Base-by-base conservation (phyloP, 1,140 invertebrate genomes). In the Hylaeus anthracinus region DNA sequence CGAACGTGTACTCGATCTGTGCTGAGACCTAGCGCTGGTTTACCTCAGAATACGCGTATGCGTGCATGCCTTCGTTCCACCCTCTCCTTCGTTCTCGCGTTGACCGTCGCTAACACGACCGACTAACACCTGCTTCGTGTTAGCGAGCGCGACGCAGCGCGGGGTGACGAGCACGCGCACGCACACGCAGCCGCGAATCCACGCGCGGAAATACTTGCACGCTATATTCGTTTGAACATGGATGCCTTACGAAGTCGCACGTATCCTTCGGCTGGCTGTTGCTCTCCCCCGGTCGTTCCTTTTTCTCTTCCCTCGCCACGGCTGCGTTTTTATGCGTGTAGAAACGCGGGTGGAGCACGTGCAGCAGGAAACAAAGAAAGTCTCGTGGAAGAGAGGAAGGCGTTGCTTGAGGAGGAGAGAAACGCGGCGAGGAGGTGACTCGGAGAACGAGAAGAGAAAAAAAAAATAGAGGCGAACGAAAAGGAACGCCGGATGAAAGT, bases 321-420 rank as follows among this genome's bases (percentile, higher is more conserved):
- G 0, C 26, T 5, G 53, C 66, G 48, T 61, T 72, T 58, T 71
- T 82, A 64, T 56, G 74, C 70, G 61, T 39, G 74, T 45, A 65
- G 67, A 75, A 60, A 74, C 86, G 83, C 83, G 86, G 77, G 83
- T 76, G 76, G 78, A 88, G 87, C 87, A 88, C 87, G 86, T 88
- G 86, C 87, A 88, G 58, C 64, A 51, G 39, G 83, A 88, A 88
- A 88, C 86, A 88, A 88, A 88, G 86, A 88, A 78, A 45, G 79
- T 72, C 72, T 71, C 78, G 76, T 51, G 69, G 58, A 79, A 64
- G 70, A 64, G 70, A 82, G 72, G 77, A 58, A 80, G 83, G 84
- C 70, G 79, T 72, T 64, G 70, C 71, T 67, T 56, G 72, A 41
- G 70, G 51, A 63, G 43, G n/a, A 41, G 58, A 73, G 67, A 77